Evolutionary conservation across 2,888 invertebrate species (phyloP).

Genomic region (Galeruca laticollis): DNA sequence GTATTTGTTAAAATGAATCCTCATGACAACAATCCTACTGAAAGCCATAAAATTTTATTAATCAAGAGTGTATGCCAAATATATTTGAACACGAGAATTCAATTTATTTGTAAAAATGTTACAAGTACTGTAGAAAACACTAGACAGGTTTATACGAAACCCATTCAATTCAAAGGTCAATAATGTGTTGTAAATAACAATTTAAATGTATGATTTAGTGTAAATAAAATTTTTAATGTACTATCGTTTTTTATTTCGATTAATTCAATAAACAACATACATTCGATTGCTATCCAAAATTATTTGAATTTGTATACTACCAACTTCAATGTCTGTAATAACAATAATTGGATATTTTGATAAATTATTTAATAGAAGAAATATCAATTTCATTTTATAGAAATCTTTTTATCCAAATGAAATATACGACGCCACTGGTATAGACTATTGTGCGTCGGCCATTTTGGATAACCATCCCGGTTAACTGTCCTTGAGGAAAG

Average conservation of each 20-base stretch:
- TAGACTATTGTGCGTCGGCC: not conserved
- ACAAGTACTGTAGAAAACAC: not conserved
- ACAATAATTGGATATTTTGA: not conserved
- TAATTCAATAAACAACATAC: no score
- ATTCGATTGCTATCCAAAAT: no score
- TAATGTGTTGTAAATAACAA: not conserved
- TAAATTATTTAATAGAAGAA: not conserved
- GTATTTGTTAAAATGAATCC: not conserved
- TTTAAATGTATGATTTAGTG: no score
- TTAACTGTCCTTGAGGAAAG: not conserved
- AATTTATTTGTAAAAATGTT: conserved; percentile 1
- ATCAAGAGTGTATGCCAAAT: not conserved
- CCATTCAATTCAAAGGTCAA: not conserved
- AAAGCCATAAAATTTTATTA: not conserved
- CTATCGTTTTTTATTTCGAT: no score
- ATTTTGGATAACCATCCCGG: conserved; percentile 1
- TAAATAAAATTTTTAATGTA: not conserved
- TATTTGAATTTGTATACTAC: no score
- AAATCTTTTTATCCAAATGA: not conserved
- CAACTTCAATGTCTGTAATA: no score
- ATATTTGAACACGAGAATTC: not conserved
- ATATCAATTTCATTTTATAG: not conserved
- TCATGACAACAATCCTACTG: not conserved
- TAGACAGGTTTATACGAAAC: conserved; percentile 2
- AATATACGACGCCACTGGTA: not conserved